Evolutionary conservation across 1,140 invertebrate species (phyloP).

Genomic region (Ostrea edulis): DNA sequence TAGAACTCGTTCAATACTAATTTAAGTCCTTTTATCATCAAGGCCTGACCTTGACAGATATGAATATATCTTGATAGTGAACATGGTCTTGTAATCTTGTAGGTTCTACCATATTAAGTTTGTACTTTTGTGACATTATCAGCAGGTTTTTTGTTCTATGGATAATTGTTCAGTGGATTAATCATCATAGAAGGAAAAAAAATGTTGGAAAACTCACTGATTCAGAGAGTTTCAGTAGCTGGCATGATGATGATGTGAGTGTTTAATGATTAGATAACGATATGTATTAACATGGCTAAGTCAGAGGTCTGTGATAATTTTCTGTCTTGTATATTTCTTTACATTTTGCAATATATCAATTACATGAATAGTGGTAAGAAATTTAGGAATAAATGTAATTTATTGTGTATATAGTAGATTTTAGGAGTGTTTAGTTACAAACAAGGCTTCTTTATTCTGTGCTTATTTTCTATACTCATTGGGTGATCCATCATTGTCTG

Average conservation of each 20-base stretch:
- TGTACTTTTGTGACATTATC: neutral
- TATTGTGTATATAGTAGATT: no score
- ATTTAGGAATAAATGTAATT: no score
- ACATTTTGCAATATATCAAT: no score
- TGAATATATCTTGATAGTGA: neutral
- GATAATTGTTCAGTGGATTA: neutral
- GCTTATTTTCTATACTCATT: no score
- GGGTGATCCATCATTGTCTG: no score
- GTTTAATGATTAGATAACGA: neutral
- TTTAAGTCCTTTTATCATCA: neutral
- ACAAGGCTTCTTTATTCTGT: no score
- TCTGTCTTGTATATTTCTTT: no score
- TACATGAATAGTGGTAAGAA: no score
- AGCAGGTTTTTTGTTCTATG: neutral
- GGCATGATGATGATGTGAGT: conserved; percentile 23
- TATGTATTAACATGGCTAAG: neutral
- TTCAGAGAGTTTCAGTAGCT: conserved; percentile 12
- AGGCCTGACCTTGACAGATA: conserved; percentile 12
- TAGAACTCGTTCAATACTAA: neutral
- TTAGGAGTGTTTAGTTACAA: no score
- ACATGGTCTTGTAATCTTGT: neutral
- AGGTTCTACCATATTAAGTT: neutral
- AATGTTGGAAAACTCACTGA: neutral
- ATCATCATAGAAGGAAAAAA: neutral
- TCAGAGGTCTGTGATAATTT: neutral